These are phyloP conservation scores for Equus przewalskii DNA, from an alignment of 2,113 vertebrate genomes.

Conservation along the genomic window DNA sequence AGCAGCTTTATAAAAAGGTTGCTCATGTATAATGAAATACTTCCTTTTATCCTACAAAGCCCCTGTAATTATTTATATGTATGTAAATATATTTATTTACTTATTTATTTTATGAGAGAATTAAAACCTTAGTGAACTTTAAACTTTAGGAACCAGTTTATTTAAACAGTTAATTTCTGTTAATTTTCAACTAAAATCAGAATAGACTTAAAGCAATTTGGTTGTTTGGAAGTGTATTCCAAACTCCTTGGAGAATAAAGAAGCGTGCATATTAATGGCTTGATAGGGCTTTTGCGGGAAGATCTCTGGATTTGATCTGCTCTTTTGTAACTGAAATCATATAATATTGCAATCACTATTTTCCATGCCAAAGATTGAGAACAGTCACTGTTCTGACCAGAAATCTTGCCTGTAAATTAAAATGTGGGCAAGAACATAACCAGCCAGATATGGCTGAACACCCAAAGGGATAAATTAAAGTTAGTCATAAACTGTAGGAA, in stretches of 20 bases:
- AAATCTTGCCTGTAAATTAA: conserved; percentile 42
- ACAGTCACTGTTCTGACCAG: conserved; percentile 36
- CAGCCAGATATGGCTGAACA: conserved; percentile 51
- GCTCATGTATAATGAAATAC: background rate
- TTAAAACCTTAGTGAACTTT: conserved; percentile 40
- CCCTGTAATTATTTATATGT: background rate
- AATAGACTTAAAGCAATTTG: background rate
- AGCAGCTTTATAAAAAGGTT: conserved; percentile 28
- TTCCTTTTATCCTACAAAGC: conserved; percentile 4
- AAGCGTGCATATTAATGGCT: conserved; percentile 29
- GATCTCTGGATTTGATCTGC: conserved; percentile 23
- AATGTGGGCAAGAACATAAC: conserved; percentile 41
- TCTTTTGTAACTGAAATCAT: conserved; percentile 51
- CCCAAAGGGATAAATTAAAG: conserved; percentile 75
- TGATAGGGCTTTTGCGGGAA: background rate
- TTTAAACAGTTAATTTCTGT: conserved; percentile 58
- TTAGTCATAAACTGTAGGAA: conserved; percentile 54
- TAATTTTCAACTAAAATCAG: conserved; percentile 56
- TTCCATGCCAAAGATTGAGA: conserved; percentile 46
- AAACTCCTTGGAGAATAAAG: conserved; percentile 4
- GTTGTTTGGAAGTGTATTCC: conserved; percentile 13
- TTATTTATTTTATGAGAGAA: conserved; percentile 11
- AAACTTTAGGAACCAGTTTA: conserved; percentile 10
- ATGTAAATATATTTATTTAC: background rate
- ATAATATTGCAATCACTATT: conserved; percentile 62